These are phyloP conservation scores for Scaptomyza caliginosa DNA, from an alignment of 2,888 invertebrate genomes.

Conservation along the genomic window DNA sequence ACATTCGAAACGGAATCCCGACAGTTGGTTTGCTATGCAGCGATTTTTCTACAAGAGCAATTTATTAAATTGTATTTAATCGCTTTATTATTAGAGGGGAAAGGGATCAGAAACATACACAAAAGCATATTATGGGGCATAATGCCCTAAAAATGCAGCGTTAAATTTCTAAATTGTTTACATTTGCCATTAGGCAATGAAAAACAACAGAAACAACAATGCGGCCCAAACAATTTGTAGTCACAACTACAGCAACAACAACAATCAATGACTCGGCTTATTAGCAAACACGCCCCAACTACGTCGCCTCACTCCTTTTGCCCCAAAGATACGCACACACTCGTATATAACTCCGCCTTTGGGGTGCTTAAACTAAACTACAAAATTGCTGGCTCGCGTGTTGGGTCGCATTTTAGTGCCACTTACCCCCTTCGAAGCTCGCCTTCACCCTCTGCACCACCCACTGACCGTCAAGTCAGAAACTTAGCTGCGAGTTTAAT, in stretches of 20 bases:
- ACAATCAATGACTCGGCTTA: slow-evolving; percentile 63
- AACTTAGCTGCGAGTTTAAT: slow-evolving; percentile 62
- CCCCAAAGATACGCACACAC: too few species aligned
- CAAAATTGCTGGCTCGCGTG: slow-evolving; percentile 75
- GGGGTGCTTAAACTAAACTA: slow-evolving; percentile 72
- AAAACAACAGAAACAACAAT: slow-evolving; percentile 39
- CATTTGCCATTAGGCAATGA: slow-evolving; percentile 64
- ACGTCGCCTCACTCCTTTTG: slow-evolving; percentile 11
- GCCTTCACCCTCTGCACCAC: slow-evolving; percentile 2
- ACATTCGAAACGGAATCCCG: slow-evolving; percentile 13
- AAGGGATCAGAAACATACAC: neutral
- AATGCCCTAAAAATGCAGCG: slow-evolving; percentile 67
- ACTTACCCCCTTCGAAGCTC: neutral
- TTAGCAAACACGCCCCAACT: slow-evolving; percentile 47
- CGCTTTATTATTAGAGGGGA: slow-evolving; percentile 47
- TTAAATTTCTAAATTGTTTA: slow-evolving; percentile 76
- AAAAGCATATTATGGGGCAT: slow-evolving; percentile 30
- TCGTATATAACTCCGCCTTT: slow-evolving; percentile 36
- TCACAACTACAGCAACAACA: slow-evolving; percentile 44
- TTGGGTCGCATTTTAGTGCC: slow-evolving; percentile 65
- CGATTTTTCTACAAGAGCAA: slow-evolving; percentile 21
- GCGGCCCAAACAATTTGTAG: slow-evolving; percentile 47
- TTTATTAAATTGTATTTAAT: slow-evolving; percentile 56
- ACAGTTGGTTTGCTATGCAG: slow-evolving; percentile 6
- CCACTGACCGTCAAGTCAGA: slow-evolving; percentile 7